These are phyloP conservation scores for Halocynthia roretzi DNA, from an alignment of 23 tunicate species.

Conservation along the genomic window DNA sequence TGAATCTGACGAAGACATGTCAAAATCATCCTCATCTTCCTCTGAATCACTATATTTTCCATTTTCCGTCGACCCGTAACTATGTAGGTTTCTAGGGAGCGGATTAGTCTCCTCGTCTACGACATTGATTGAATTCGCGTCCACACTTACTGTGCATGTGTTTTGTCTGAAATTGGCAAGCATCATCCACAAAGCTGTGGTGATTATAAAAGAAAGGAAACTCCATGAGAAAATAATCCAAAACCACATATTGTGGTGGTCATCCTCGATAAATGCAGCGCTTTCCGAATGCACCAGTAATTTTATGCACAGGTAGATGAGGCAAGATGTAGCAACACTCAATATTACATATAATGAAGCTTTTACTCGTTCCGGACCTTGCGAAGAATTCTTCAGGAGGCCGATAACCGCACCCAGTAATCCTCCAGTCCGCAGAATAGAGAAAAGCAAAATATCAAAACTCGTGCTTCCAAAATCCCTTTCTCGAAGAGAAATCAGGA, in stretches of 20 bases:
- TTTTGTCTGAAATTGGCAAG: not conserved
- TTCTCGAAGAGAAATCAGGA: constrained; percentile 15
- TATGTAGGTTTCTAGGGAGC: not conserved
- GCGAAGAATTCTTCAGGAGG: constrained; percentile 19
- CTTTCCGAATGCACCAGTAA: constrained; percentile 47
- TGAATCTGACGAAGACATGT: not conserved
- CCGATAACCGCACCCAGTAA: constrained; percentile 47
- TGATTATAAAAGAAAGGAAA: constrained; percentile 19
- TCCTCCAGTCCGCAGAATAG: constrained; percentile 20
- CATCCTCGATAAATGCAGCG: constrained; percentile 16
- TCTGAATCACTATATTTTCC: not conserved
- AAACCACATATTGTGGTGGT: constrained; percentile 31
- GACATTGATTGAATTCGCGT: not conserved
- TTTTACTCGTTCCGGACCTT: constrained; percentile 25
- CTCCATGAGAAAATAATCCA: constrained; percentile 52
- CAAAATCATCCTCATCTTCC: not conserved
- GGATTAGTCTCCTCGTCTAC: constrained; percentile 12
- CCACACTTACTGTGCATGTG: not conserved
- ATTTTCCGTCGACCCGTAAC: not conserved
- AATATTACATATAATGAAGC: not conserved
- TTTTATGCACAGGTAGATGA: constrained; percentile 35
- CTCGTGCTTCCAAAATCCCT: constrained; percentile 34
- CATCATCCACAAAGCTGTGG: not conserved
- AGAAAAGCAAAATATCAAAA: constrained; percentile 36
- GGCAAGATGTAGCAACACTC: constrained; percentile 13